These are phyloP conservation scores for Illadopsis cleaveri DNA, from an alignment of 2,113 vertebrate genomes.

Conservation along the genomic window DNA sequence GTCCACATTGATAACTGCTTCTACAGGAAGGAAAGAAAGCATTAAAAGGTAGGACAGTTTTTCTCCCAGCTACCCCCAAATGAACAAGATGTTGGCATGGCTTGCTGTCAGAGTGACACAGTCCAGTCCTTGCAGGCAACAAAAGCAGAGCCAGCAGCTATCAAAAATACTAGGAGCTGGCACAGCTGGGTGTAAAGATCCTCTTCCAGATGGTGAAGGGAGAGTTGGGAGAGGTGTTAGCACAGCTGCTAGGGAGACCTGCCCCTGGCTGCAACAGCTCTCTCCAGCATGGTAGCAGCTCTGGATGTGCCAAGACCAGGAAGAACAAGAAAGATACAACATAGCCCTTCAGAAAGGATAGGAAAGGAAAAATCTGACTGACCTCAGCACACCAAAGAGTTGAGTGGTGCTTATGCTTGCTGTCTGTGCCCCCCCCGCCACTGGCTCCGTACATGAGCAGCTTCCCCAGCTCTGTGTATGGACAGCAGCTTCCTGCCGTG, in stretches of 20 bases:
- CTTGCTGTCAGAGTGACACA: not conserved
- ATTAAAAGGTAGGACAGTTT: not conserved
- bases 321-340: not conserved
- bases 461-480: rapidly evolving
- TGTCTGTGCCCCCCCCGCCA: rapidly evolving
- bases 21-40: not conserved
- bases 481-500: not conserved
- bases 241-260: not conserved
- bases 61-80: not conserved
- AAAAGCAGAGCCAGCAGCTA: not conserved
- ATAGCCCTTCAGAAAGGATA: not conserved
- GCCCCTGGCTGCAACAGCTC: not conserved
- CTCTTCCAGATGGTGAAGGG: not conserved
- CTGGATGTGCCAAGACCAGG: not conserved
- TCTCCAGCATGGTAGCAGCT: not conserved
- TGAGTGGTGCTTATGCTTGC: not conserved
- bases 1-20: not conserved
- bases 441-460: not conserved
- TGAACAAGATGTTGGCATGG: not conserved
- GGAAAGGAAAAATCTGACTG: not conserved
- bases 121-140: not conserved
- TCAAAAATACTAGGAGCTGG: not conserved
- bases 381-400: not conserved
- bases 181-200: not conserved
- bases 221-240: not conserved